phyloP scores from a whole-genome alignment of 2,888 invertebrate genomes.

The Beris chalybata region DNA sequence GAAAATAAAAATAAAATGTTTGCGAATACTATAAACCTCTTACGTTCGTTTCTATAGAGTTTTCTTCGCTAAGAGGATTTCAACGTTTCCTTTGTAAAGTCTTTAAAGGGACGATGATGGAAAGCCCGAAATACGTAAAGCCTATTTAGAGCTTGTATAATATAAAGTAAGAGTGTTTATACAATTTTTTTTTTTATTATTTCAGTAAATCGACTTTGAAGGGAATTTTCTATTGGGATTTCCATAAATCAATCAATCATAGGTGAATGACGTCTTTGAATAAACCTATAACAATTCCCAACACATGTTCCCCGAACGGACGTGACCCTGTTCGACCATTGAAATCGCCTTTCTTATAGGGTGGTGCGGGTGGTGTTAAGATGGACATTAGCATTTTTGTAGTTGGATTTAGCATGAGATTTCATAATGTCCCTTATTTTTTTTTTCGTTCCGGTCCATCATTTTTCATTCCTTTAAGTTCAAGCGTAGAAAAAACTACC shows the following conservation, averaged over 20 bases:
- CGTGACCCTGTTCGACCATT: constrained; percentile 16
- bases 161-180: too few relatives aligned
- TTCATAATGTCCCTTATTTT: constrained; percentile 21
- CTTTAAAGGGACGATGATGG: background rate
- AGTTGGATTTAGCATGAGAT: constrained; percentile 21
- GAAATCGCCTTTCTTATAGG: constrained; percentile 9
- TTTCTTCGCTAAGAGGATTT: constrained; percentile 27
- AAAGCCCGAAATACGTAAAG: constrained; percentile 5
- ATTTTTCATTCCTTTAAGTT: constrained; percentile 33
- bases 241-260: constrained; percentile 32
- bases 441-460: constrained; percentile 10
- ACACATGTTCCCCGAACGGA: constrained; percentile 24
- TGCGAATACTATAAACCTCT: constrained; percentile 21
- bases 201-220: constrained; percentile 20
- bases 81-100: constrained; percentile 19
- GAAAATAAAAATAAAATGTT: too few relatives aligned
- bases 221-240: constrained; percentile 21
- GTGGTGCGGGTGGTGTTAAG: constrained; percentile 13
- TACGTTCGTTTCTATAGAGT: constrained; percentile 16
- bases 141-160: constrained; percentile 20
- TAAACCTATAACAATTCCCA: constrained; percentile 31
- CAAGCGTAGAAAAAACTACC: constrained; percentile 22
- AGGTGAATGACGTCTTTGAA: constrained; percentile 32
- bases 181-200: background rate
- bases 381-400: constrained; percentile 29